Base-by-base conservation (phyloP, 2,113 vertebrate genomes). In the Tor tambroides region DNA sequence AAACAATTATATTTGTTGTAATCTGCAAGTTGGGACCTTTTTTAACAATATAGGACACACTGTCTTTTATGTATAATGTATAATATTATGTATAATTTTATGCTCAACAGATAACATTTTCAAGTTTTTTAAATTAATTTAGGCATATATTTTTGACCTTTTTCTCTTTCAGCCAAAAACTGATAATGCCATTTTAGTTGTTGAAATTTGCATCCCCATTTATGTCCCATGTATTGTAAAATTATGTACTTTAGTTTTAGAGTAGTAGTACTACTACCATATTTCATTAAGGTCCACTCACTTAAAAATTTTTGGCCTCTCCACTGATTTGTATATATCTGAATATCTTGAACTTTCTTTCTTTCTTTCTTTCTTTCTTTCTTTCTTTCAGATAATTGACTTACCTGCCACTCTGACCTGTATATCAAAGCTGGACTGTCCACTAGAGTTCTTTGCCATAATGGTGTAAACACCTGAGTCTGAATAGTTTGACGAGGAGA, bases 391-490 rank as follows among this genome's bases (percentile, higher is more conserved):
- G 28, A 72, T 77, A 46, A 56, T 9, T 28, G 10, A n/a, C 80
- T 94, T 94, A 98, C 97, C 97, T 95, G 95, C 94, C 76, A 97
- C 94, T 91, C 92, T 93, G 71, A 98, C 90, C 69, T 94, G 92
- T 91, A 97, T 92, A 86, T 91, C 94, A 89, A 96, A 94, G 2
- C 92, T 85, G 19, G 94, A 93, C 75, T 95, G 91, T 0, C 96
- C 96, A 71, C 90, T 87, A 0, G 80, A 91, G 1, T 93, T 94
- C 90, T 93, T 95, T 81, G 97, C 93, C 78, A 51, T 86, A 46
- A 98, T 89, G 0, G 95, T 93, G 90, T 96, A 98, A 89, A 91
- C 90, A 28, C 96, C 96, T 0, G 94, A 94, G 90, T 98, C 96
- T 0, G 92, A 89, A 83, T 91, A 90, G 82, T 96, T 94, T 0